Base-by-base conservation (phyloP, 2,797 vertebrate genomes). In the Gadopsis bispinosus region DNA sequence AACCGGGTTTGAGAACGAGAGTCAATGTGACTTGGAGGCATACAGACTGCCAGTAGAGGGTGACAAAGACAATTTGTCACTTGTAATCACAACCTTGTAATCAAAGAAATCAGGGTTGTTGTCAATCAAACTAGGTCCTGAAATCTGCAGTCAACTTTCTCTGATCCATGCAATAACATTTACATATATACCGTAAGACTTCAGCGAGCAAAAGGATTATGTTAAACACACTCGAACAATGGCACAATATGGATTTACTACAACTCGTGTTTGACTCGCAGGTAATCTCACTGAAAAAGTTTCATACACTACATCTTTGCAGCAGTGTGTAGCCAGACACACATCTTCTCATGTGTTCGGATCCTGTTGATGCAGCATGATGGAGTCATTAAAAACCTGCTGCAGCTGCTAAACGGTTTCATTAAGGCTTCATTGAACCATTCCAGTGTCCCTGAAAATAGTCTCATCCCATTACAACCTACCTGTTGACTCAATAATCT, bases 391-490 rank as follows among this genome's bases (percentile, higher is more conserved):
- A 61, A 29, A 51, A 48, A 41, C 7, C 6, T 50, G 17, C 43
- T 58, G 53, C 12, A 54, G 41, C 69, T 54, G 37, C 48, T 20
- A 12, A 73, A 45, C 37, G 22, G 45, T 41, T 55, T 54, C 12
- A 73, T 73, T 62, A 55, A 50, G 51, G 7, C 29, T 35, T 64
- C 33, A 77, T 58, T 50, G 37, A 58, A 22, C 31, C 13, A 68
- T n/a, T n/a, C 12, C 3, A 31, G 22, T 48, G 39, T 60, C 73
- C 64, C 73, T 53, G 10, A 35, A 60, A 26, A 53, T 22, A 19
- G 26, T 33, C 48, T 22, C 4, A 4, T 55, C 41, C 37, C 56
- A 68, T 53, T 22, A 65, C 62, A 59, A 43, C 33, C 7, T 58
- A 22, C 22, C 17, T 54, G 48, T 48, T 14, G n/a, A 47, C 39